phyloP scores from a whole-genome alignment of 2,113 vertebrate genomes.

The Pardalotus punctatus region DNA sequence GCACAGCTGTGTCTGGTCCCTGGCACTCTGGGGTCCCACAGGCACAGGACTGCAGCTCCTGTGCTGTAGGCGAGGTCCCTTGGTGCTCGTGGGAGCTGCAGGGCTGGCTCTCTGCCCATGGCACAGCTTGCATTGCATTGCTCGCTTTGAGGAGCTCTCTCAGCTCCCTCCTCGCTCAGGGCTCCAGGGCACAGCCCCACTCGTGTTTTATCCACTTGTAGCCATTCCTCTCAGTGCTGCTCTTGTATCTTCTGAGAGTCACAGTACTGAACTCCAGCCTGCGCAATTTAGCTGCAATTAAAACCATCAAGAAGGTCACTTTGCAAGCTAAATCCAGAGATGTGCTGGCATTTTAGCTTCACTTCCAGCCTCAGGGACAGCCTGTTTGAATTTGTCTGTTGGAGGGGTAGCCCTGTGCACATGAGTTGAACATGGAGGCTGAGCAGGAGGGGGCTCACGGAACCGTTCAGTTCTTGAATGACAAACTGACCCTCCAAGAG shows the following conservation, averaged over 20 bases:
- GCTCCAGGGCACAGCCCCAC: fast-evolving
- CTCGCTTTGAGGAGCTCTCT: not conserved
- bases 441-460: not conserved
- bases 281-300: not conserved
- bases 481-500: not conserved
- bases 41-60: not conserved
- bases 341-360: not conserved
- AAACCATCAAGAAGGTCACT: not conserved
- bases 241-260: not conserved
- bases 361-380: not conserved
- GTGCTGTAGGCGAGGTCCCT: not conserved
- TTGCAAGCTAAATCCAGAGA: not conserved
- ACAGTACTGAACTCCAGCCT: fast-evolving
- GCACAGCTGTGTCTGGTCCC: not conserved
- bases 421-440: not conserved
- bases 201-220: not conserved
- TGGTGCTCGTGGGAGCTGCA: not conserved
- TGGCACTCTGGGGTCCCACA: not conserved
- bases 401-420: not conserved
- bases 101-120: not conserved
- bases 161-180: not conserved
- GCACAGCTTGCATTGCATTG: not conserved
- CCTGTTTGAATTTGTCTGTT: not conserved
- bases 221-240: not conserved
- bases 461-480: fast-evolving